phyloP scores from a whole-genome alignment of 1,140 invertebrate genomes.

The Adoxophyes honmai region DNA sequence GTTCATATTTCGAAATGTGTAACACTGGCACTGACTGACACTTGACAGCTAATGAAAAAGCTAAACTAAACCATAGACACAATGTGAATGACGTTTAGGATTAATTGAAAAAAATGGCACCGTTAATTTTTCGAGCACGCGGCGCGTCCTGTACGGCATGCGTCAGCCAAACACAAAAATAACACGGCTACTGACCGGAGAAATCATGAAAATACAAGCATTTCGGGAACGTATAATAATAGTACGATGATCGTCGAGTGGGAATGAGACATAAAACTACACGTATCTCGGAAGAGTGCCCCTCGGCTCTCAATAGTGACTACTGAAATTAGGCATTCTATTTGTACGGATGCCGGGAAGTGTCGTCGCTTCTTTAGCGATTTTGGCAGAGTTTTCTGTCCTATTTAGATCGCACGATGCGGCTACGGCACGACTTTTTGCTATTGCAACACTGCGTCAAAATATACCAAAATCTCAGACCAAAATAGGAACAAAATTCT shows the following conservation, averaged over 20 bases:
- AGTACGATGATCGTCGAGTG: slow-evolving; percentile 33
- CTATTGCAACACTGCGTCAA: no score
- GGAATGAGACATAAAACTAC: slow-evolving; percentile 12
- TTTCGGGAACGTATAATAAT: slow-evolving; percentile 46
- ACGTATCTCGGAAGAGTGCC: background rate
- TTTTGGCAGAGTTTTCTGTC: slow-evolving; percentile 7
- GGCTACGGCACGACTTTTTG: background rate
- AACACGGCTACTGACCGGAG: slow-evolving; percentile 33
- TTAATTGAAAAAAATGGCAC: slow-evolving; percentile 23
- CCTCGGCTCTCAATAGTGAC: background rate
- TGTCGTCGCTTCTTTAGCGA: slow-evolving; percentile 2
- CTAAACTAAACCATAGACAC: background rate
- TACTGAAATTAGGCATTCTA: slow-evolving; percentile 10
- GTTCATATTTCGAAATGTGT: slow-evolving; percentile 22
- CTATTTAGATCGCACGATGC: background rate
- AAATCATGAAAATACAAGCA: slow-evolving; percentile 36
- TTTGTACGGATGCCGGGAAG: background rate
- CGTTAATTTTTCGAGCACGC: slow-evolving; percentile 31
- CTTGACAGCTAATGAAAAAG: slow-evolving; percentile 2
- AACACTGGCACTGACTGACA: slow-evolving; percentile 18
- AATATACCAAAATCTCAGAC: no score
- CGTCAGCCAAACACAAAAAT: slow-evolving; percentile 31
- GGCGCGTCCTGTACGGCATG: slow-evolving; percentile 35
- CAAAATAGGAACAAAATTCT: no score
- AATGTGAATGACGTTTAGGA: slow-evolving; percentile 11